phyloP scores from a whole-genome alignment of 2,888 invertebrate species.

The Noctua fimbriata region DNA sequence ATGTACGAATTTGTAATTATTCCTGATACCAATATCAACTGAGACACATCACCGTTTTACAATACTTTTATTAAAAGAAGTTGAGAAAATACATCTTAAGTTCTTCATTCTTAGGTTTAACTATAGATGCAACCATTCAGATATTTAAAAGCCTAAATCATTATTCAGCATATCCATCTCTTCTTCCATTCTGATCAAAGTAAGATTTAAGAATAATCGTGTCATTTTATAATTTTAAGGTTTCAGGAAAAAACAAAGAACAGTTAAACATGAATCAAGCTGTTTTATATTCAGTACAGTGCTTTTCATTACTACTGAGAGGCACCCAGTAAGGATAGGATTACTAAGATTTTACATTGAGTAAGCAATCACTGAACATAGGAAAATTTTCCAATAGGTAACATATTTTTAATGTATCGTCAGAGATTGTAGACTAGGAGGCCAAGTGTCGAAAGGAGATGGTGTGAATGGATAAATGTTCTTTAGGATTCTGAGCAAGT shows the following conservation, averaged over 20 bases:
- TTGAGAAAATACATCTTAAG: too few relatives aligned
- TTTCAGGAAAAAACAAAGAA: slow-evolving; percentile 1
- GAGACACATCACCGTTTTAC: too few relatives aligned
- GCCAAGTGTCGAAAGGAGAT: not conserved
- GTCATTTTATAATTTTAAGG: slow-evolving; percentile 26
- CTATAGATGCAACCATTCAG: too few relatives aligned
- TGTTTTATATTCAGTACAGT: slow-evolving; percentile 51
- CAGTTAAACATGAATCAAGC: slow-evolving; percentile 51
- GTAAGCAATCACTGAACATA: slow-evolving; percentile 7
- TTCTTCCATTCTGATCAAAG: not conserved
- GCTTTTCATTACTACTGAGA: slow-evolving; percentile 48
- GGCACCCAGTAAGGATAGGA: slow-evolving; percentile 33
- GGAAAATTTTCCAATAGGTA: not conserved
- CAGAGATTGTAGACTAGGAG: not conserved
- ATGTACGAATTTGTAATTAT: too few relatives aligned
- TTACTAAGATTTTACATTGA: slow-evolving; percentile 39
- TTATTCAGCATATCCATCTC: not conserved
- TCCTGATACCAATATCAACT: too few relatives aligned
- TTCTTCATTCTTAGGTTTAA: too few relatives aligned
- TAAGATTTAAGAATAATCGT: not conserved
- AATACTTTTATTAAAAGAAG: too few relatives aligned
- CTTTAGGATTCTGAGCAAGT: not conserved
- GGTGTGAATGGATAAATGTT: not conserved
- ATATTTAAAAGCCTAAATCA: not conserved
- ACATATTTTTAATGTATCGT: not conserved